Percentiles rank a stretch among this genome's conserved stretches.
phyloP scores from a whole-genome alignment of 2,113 vertebrate species.

The Cephalopterus ornatus region DNA sequence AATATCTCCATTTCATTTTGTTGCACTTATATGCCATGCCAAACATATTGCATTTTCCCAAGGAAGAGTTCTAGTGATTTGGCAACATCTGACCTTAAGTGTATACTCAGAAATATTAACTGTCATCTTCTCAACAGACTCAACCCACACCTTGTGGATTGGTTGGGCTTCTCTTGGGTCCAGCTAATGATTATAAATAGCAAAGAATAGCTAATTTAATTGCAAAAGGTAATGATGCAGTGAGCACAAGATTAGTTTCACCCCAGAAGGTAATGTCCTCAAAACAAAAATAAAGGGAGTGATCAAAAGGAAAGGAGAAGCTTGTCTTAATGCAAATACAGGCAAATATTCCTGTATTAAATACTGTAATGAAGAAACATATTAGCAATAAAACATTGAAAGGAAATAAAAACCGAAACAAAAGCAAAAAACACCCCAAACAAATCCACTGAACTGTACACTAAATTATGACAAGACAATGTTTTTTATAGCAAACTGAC shows the following conservation, averaged over 20 bases:
- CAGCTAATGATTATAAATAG: slow-evolving; percentile 69
- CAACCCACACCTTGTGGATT: neutral
- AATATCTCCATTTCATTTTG: neutral
- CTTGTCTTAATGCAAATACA: neutral
- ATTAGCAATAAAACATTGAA: neutral
- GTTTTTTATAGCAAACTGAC: neutral
- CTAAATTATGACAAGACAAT: neutral
- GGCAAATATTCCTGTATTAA: neutral
- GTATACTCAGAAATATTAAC: neutral
- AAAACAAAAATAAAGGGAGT: slow-evolving; percentile 30
- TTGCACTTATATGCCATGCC: neutral
- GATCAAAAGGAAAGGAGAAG: neutral
- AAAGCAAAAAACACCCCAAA: neutral
- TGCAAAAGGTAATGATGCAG: slow-evolving; percentile 70
- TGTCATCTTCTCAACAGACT: neutral
- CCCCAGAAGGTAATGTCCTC: slow-evolving; percentile 55
- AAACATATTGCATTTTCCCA: neutral
- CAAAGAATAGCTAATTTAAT: slow-evolving; percentile 64
- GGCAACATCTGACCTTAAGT: neutral
- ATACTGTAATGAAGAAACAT: neutral
- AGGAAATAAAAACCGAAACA: neutral
- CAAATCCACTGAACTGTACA: neutral
- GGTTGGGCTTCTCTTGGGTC: neutral
- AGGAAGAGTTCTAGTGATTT: neutral
- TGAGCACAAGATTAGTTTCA: slow-evolving; percentile 60